Conservation (phyloP, 2,888 invertebrate genomes). For the Drosophila fulvimacula region DNA sequence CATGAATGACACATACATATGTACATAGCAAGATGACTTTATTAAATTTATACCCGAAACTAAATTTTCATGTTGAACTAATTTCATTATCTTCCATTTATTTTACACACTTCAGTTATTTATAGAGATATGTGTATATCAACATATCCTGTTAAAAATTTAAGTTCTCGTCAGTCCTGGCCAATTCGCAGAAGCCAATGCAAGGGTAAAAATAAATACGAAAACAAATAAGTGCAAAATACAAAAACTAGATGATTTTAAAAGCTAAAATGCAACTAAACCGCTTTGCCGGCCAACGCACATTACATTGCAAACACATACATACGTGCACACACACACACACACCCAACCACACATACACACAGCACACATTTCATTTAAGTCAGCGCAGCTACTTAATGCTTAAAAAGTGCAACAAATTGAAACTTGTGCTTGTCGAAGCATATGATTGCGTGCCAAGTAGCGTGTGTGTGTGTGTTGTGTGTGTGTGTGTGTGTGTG, state of each 20-base stretch:
- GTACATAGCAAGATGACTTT: not conserved
- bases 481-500: constrained; percentile 22
- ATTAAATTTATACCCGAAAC: not conserved
- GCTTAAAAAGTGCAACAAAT: constrained; percentile 83
- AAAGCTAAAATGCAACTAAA: constrained; percentile 71
- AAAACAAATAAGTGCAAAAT: constrained; percentile 54
- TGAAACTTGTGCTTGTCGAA: constrained; percentile 83
- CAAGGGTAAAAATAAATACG: constrained; percentile 37
- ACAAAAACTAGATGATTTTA: constrained; percentile 61
- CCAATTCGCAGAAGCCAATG: not conserved
- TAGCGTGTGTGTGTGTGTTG: constrained; percentile 25
- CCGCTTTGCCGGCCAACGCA: constrained; percentile 67
- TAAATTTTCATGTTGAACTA: not conserved
- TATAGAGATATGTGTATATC: not conserved
- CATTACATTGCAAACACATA: constrained; percentile 28
- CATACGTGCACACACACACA: constrained; percentile 18
- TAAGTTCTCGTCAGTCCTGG: not conserved
- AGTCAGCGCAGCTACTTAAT: constrained; percentile 73
- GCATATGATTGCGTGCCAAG: constrained; percentile 79
- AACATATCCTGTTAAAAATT: not conserved
- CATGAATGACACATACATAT: too few species aligned
- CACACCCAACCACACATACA: constrained; percentile 20
- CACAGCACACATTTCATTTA: constrained; percentile 41
- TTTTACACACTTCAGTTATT: not conserved
- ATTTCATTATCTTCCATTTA: not conserved